These are phyloP conservation scores for Hemaris fuciformis DNA, from an alignment of 2,888 invertebrate genomes.

Conservation along the genomic window DNA sequence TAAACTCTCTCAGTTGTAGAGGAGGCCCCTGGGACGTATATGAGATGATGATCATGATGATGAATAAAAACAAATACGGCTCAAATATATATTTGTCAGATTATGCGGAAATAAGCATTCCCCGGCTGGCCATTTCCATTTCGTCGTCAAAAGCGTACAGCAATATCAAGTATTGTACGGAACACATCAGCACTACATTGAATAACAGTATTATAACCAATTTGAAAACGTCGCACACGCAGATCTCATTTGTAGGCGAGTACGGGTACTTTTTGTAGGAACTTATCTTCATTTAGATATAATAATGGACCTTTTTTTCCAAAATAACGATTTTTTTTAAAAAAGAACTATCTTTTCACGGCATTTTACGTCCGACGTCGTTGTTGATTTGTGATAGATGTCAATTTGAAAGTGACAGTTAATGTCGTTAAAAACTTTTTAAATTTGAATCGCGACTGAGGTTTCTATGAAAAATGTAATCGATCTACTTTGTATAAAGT, in stretches of 20 bases:
- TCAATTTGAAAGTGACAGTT: not conserved
- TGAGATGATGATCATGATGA: too few relatives aligned
- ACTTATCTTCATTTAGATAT: not conserved
- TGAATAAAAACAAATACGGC: not conserved
- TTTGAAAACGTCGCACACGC: conserved; percentile 37
- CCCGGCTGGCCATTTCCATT: conserved; percentile 50
- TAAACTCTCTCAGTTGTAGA: too few relatives aligned
- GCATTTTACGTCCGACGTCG: not conserved
- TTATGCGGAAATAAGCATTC: conserved; percentile 35
- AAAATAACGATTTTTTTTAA: too few relatives aligned
- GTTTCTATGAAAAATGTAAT: too few relatives aligned
- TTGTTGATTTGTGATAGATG: not conserved
- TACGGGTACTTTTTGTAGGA: conserved; percentile 44
- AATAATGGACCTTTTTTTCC: not conserved
- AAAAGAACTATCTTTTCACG: too few relatives aligned
- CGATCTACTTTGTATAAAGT: too few relatives aligned
- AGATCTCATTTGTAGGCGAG: conserved; percentile 37
- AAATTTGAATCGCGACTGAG: not conserved
- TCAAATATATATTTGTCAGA: not conserved
- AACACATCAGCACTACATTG: conserved; percentile 51
- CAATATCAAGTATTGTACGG: conserved; percentile 48
- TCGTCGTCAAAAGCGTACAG: conserved; percentile 41
- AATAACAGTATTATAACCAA: conserved; percentile 43
- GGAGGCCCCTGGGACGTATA: too few relatives aligned
- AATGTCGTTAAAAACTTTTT: not conserved